These are phyloP conservation scores for Brachypodius melanocephalos DNA, from an alignment of 2,113 vertebrate species.

Conservation along the genomic window DNA sequence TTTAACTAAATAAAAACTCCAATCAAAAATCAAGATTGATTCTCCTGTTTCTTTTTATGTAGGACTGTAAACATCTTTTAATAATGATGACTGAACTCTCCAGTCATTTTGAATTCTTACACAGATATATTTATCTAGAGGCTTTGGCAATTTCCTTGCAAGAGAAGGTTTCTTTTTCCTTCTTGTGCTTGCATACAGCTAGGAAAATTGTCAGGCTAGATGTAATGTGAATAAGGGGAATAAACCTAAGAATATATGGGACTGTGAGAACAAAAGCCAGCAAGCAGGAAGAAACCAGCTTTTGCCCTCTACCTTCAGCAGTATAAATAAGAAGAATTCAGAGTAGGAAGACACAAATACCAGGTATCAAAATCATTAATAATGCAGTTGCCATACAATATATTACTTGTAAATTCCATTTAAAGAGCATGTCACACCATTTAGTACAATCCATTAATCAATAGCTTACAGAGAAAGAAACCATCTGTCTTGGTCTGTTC, in stretches of 20 bases:
- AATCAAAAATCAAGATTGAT: background rate
- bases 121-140: background rate
- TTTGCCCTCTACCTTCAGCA: background rate
- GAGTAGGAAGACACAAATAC: slow-evolving; percentile 26
- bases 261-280: background rate
- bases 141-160: background rate
- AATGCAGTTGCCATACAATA: slow-evolving; percentile 12
- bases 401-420: slow-evolving; percentile 63
- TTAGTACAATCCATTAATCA: slow-evolving; percentile 59
- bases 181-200: background rate
- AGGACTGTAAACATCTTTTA: background rate
- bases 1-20: background rate
- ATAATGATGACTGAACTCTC: background rate
- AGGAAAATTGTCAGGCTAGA: background rate
- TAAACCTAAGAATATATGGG: background rate
- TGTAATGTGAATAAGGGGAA: slow-evolving; percentile 26
- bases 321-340: slow-evolving; percentile 43
- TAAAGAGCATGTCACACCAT: slow-evolving; percentile 49
- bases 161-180: background rate
- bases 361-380: slow-evolving; percentile 52
- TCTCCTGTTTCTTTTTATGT: background rate
- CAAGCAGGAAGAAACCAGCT: background rate
- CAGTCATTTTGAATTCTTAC: background rate
- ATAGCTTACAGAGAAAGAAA: slow-evolving; percentile 32
- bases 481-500: slow-evolving; percentile 15